Conservation (phyloP, 2,797 vertebrate genomes). For the Clarias platycephalus region DNA sequence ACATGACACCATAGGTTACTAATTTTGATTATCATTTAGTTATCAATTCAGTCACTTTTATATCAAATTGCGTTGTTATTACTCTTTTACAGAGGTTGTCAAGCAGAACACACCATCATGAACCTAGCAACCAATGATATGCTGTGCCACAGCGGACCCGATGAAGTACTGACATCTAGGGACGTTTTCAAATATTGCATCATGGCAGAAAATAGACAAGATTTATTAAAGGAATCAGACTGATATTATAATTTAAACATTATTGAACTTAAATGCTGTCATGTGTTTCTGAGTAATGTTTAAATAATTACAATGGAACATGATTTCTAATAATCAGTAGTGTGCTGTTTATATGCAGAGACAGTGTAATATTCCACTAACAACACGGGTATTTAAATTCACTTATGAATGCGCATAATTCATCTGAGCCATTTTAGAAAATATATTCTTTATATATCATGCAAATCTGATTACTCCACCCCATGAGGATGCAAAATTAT, state of each 20-base stretch:
- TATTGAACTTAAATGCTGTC: background rate
- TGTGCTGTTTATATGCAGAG: background rate
- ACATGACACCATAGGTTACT: background rate
- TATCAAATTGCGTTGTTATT: background rate
- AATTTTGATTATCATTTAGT: background rate
- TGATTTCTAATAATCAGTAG: constrained; percentile 8
- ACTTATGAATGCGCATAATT: constrained; percentile 31
- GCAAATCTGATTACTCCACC: constrained; percentile 29
- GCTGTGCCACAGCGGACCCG: background rate
- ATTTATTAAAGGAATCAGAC: background rate
- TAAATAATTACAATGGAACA: background rate
- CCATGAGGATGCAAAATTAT: background rate
- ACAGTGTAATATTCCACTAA: background rate
- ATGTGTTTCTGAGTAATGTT: constrained; percentile 13
- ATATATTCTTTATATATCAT: background rate
- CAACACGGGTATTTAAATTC: constrained; percentile 21
- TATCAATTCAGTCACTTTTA: background rate
- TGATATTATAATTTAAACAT: background rate
- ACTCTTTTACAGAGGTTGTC: background rate
- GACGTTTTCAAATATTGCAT: constrained; percentile 38
- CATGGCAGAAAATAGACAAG: background rate
- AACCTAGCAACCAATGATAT: background rate
- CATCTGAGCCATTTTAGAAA: constrained; percentile 13
- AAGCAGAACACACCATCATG: background rate
- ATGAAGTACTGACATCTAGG: constrained; percentile 54